Conservation (phyloP, 2,797 vertebrate species). For the Sphenodon punctatus region DNA sequence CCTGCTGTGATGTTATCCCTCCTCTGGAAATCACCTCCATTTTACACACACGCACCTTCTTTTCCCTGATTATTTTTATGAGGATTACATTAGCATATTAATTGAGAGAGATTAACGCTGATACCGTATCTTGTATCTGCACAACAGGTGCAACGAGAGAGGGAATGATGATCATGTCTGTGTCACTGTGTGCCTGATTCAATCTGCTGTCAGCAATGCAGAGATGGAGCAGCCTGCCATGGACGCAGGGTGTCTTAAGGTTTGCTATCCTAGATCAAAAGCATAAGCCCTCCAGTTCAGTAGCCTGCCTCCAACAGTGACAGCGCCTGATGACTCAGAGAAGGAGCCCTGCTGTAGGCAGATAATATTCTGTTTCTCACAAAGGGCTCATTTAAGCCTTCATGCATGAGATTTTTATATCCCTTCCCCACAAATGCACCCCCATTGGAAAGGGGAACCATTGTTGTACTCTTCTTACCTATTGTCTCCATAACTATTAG, state of each 20-base stretch:
- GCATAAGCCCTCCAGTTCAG: too few relatives aligned
- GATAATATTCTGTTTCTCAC: too few relatives aligned
- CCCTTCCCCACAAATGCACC: too few relatives aligned
- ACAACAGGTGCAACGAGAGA: neutral
- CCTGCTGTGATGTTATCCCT: too few relatives aligned
- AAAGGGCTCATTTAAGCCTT: too few relatives aligned
- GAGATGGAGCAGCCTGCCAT: neutral
- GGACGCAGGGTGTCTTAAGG: neutral
- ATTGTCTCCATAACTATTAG: neutral
- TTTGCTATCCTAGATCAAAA: too few relatives aligned
- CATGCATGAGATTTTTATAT: too few relatives aligned
- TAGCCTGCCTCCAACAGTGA: too few relatives aligned
- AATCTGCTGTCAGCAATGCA: rapidly evolving
- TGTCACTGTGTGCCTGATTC: rapidly evolving
- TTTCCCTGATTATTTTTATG: neutral
- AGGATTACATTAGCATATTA: neutral
- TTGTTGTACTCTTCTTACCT: neutral
- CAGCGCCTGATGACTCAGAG: too few relatives aligned
- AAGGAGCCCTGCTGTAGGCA: too few relatives aligned
- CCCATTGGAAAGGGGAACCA: neutral
- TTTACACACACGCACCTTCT: neutral
- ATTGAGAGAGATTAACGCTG: rapidly evolving
- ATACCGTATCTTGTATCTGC: neutral
- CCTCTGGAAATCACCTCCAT: neutral
- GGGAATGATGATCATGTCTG: neutral